A percentile compares a stretch with the other conserved stretches of the same genome.
Evolutionary conservation across 2,888 invertebrate genomes (phyloP).

Genomic region (Atrina japonica): DNA sequence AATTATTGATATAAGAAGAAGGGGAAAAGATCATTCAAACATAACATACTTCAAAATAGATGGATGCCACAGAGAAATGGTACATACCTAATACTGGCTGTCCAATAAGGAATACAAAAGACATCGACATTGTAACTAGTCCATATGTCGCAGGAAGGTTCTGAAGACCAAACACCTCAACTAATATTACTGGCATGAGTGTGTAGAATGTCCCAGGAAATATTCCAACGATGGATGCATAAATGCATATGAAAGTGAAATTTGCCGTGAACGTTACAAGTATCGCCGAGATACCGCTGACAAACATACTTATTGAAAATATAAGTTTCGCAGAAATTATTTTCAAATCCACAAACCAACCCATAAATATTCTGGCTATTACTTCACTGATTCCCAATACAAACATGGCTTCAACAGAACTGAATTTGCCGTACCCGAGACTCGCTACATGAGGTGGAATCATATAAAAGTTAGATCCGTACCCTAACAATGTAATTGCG

Average conservation of each 20-base stretch:
- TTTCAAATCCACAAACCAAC: conserved; percentile 88
- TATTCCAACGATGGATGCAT: conserved; percentile 21
- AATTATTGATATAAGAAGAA: too few relatives aligned
- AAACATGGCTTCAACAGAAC: conserved; percentile 81
- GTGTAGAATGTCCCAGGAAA: conserved; percentile 32
- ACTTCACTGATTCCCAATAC: conserved; percentile 88
- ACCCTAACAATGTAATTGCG: conserved; percentile 88
- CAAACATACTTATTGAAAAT: conserved; percentile 1
- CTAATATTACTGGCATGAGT: conserved; percentile 17
- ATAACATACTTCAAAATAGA: too few relatives aligned
- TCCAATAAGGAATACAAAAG: conserved; percentile 7
- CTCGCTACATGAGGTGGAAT: conserved; percentile 87
- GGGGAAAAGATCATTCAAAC: too few relatives aligned
- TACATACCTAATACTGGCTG: conserved; percentile 25
- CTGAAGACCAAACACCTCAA: conserved; percentile 27
- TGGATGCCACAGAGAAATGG: too few relatives aligned
- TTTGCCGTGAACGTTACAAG: background rate
- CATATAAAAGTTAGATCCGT: conserved; percentile 89
- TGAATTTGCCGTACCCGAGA: conserved; percentile 83
- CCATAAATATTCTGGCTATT: conserved; percentile 87
- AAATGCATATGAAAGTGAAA: conserved; percentile 7
- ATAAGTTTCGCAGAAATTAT: conserved; percentile 84
- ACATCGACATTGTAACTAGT: conserved; percentile 11
- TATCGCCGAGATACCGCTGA: conserved; percentile 17
- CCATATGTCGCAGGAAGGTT: conserved; percentile 26